Conservation (phyloP, 2,888 invertebrate species). For the Xylota segnis region DNA sequence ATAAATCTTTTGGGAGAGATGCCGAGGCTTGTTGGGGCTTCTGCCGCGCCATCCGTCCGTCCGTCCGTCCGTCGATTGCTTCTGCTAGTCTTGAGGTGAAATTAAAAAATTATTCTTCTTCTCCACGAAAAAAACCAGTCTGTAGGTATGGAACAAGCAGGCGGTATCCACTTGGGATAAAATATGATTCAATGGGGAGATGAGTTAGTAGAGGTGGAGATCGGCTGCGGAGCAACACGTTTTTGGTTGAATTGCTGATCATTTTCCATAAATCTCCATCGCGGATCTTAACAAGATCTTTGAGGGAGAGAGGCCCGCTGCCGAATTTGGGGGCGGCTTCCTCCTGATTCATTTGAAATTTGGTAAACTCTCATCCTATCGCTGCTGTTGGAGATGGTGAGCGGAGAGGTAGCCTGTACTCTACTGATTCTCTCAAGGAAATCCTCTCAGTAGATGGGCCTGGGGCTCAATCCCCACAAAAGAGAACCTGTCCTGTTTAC, state of each 20-base stretch:
- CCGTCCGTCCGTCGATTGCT: slow-evolving; percentile 17
- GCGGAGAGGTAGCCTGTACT: too few relatives aligned
- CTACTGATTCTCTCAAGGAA: too few relatives aligned
- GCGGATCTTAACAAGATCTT: slow-evolving; percentile 33
- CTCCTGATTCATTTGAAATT: too few relatives aligned
- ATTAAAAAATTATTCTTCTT: slow-evolving; percentile 22
- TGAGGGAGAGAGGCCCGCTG: neutral
- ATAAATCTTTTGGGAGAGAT: slow-evolving; percentile 67
- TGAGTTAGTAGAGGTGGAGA: neutral
- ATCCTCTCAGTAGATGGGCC: too few relatives aligned
- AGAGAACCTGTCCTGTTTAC: too few relatives aligned
- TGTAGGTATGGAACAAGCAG: slow-evolving; percentile 38
- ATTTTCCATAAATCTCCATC: slow-evolving; percentile 53
- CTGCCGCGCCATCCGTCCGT: too few relatives aligned
- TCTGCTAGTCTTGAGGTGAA: slow-evolving; percentile 22
- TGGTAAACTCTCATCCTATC: too few relatives aligned
- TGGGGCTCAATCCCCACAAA: too few relatives aligned
- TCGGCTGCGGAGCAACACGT: slow-evolving; percentile 1
- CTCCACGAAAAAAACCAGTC: slow-evolving; percentile 43
- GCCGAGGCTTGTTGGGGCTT: slow-evolving; percentile 26
- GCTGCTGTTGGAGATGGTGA: too few relatives aligned
- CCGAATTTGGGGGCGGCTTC: neutral
- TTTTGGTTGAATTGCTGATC: neutral
- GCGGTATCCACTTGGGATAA: slow-evolving; percentile 39
- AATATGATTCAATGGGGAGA: slow-evolving; percentile 29